Base-by-base conservation (phyloP, 2,113 vertebrate genomes). In the Gobius niger region DNA sequence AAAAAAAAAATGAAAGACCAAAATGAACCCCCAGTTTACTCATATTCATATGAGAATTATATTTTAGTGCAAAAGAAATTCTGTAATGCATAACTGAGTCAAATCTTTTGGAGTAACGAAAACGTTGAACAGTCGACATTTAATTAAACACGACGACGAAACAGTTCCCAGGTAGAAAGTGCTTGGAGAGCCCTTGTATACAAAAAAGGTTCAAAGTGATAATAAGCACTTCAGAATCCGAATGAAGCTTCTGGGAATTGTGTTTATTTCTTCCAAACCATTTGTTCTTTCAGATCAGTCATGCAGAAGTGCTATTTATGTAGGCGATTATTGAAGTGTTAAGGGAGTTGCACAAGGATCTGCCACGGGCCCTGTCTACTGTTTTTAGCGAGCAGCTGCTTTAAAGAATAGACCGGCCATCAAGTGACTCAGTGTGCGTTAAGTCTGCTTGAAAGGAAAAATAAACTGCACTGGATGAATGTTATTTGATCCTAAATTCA, bases 361-460 rank as follows among this genome's bases (percentile, higher is more conserved):
- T 59, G 13, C 56, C 40, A 41, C 3, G 56, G 34, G 13, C 56
- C 24, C 56, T 15, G 54, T 57, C 54, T 40, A 57, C 54, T 57
- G 56, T 59, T 59, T 59, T 41, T 59, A 59, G 56, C 34, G 41
- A 59, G 12, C 56, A 59, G 34, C 56, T 59, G 56, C 34, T 59
- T 59, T 59, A 14, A 40, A 59, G 56, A 59, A 41, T 62, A 44
- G 18, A 11, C 9, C 49, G 7, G 12, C 18, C 52, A 44, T 15
- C 57, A 40, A 19, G 9, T 44, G 44, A 19, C 7, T 47, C 3
- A 7, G 10, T 11, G n/a, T 62, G 44, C 41, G 44, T 62, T 18
- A 62, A 42, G n/a, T 62, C 60, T 19, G 60, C n/a, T 15, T 44
- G 14, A 62, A 44, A 44, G 40, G 41, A 44, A n/a, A n/a, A 62